Evolutionary conservation across 2,797 vertebrate species (phyloP), one percentile per base, ranked within the genome.

Genomic region (Cetoscarus ocellatus): DNA sequence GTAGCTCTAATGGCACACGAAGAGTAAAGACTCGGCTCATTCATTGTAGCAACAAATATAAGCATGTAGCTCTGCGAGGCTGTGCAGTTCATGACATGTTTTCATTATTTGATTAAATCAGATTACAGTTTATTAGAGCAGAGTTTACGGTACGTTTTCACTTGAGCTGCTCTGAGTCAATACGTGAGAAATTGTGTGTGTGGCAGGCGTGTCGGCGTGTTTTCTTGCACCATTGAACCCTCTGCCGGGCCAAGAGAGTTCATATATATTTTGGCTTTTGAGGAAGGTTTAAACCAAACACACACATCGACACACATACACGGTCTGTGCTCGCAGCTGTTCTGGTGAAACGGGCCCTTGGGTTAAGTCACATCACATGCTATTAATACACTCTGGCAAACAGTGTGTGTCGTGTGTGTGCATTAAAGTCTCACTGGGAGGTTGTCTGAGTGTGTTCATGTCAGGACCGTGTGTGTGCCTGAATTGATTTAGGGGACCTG

Each of bases 341-440:
- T 86, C 48, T 75, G 59, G 75, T 75, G 69, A 83, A 89, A 83
- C 19, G 27, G 76, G 73, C 87, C 77, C 79, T 84, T 65, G 79
- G 85, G 87, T 86, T 82, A 76, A 85, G 78, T 88, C 84, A 74
- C 77, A 89, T 91, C 86, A 86, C 84, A 79, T 91, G 86, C 80
- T 90, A 88, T 91, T 84, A 89, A 91, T 90, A 86, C 66, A 61
- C 38, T 34, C 60, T 59, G 5, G 12, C 83, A 75, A 77, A 82
- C 55, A 61, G 61, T 62, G 75, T 83, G 66, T 77, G 75, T 68
- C 14, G 27, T 43, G 59, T 80, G 59, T 53, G 59, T 69, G 61
- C 38, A 48, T n/a, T 45, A 19, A 27, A 64, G 79, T 82, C 75
- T 77, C 73, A 79, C 47, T 43, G 80, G 78, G 77, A 80, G 82